Base-by-base conservation (phyloP, 2,888 invertebrate genomes). In the Hirtodrosophila trivittata region DNA sequence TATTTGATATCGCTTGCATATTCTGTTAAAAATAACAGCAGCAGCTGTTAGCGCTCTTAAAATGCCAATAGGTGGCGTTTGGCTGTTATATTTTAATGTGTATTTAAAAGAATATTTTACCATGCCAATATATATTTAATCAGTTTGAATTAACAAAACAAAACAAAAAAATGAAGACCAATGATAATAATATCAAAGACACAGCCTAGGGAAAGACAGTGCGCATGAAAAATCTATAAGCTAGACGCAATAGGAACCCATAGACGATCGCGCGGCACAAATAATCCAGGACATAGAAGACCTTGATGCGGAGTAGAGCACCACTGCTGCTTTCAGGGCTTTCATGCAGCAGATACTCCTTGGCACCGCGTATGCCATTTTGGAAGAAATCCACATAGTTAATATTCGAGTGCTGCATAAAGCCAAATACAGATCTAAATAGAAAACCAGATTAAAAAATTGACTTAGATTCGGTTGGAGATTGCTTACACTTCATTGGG, bases 271-370 rank as follows among this genome's bases (percentile, higher is more conserved):
- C 75, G 3, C 87, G 77, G n/a, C 60, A 64, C 6, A 85, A 18
- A 26, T 55, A 81, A 50, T 89, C 76, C 28, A 89, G 43, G 1
- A 78, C 67, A 9, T 57, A 55, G 39, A 86, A 87, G 12, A 89
- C 69, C 42, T 77, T 80, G 0, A 88, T 45, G 7, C 89, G 82
- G 5, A 77, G 38, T 1, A 71, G 78, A 9, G 87, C 83, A 9
- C 64, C 67, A 0, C 43, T 60, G 35, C 80, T 80, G 43, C 87
- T 85, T 0, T 84, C 83, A 7, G 85, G 81, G 12, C 84, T 75
- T 60, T 91, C 89, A 6, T 90, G 77, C 12, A 91, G 9, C 3
- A 91, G 64, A 52, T 73, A 90, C 50, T 86, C 77, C 55, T 89
- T 89, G 9, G 89, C 89, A 6, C 91, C 91, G 0, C 75, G 66